Evolutionary conservation across 2,888 invertebrate species (phyloP).

Genomic region (Epiblema foenella): DNA sequence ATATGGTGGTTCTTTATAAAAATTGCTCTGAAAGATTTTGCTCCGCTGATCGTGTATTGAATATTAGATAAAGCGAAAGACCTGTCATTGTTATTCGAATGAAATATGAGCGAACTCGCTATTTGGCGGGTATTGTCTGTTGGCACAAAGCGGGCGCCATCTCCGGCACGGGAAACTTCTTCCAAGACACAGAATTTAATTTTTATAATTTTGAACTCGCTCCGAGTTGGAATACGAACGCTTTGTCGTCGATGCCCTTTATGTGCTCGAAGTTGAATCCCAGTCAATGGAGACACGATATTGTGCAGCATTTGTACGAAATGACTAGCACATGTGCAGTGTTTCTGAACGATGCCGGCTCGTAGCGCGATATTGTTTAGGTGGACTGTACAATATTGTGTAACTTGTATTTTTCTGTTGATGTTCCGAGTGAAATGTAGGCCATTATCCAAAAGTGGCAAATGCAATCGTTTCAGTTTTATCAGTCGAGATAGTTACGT

Average conservation of each 20-base stretch:
- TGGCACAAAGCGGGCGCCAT: conserved; percentile 64
- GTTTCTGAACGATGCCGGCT: conserved; percentile 53
- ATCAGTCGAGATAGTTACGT: conserved; percentile 6
- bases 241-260: conserved; percentile 72
- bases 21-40: conserved; percentile 38
- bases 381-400: conserved; percentile 64
- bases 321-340: conserved; percentile 71
- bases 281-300: conserved; percentile 70
- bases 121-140: conserved; percentile 69
- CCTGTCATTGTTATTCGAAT: conserved; percentile 72
- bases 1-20: conserved; percentile 23
- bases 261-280: conserved; percentile 68
- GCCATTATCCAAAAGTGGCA: conserved; percentile 39
- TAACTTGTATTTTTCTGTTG: conserved; percentile 49
- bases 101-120: conserved; percentile 75
- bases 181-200: conserved; percentile 74
- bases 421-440: conserved; percentile 39
- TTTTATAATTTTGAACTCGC: conserved; percentile 72
- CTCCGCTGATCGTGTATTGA: conserved; percentile 64
- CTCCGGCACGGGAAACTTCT: conserved; percentile 61
- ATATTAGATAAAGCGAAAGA: conserved; percentile 70
- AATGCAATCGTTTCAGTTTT: conserved; percentile 36
- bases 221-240: conserved; percentile 59
- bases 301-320: conserved; percentile 72
- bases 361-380: conserved; percentile 61